These are phyloP conservation scores for Cerastis leucographa DNA, from an alignment of 2,888 invertebrate species.

Conservation along the genomic window DNA sequence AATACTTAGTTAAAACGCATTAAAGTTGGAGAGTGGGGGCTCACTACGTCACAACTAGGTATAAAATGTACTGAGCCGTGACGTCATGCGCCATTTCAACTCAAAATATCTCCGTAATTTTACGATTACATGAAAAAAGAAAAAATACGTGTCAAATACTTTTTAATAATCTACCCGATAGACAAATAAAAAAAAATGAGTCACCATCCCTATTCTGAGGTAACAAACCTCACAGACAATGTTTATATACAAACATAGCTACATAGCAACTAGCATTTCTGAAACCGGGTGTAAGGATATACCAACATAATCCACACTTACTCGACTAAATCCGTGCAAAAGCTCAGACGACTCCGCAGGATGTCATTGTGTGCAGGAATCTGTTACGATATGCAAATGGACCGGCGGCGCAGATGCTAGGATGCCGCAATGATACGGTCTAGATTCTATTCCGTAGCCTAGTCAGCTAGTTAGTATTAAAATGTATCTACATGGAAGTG, in stretches of 20 bases:
- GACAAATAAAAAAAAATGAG: no score
- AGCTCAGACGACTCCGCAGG: slow-evolving; percentile 17
- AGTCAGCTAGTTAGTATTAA: slow-evolving; percentile 52
- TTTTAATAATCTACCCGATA: no score
- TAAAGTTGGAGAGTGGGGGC: no score
- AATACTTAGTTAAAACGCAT: no score
- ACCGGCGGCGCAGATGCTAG: slow-evolving; percentile 67
- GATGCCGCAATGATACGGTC: slow-evolving; percentile 63
- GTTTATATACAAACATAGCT: background rate
- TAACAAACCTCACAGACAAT: background rate
- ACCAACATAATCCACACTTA: background rate
- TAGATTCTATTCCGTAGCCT: slow-evolving; percentile 59
- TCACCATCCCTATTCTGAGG: no score
- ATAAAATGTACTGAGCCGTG: no score
- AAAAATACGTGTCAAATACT: no score
- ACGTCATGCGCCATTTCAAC: no score
- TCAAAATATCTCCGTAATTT: no score
- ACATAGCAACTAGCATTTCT: background rate
- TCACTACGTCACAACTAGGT: no score
- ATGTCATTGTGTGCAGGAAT: slow-evolving; percentile 30
- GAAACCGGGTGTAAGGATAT: background rate
- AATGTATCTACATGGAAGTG: slow-evolving; percentile 51
- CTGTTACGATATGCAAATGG: slow-evolving; percentile 70
- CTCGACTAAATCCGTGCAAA: slow-evolving; percentile 24
- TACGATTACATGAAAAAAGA: no score